Base-by-base conservation (phyloP, 2,113 vertebrate species). In the Podarcis muralis region DNA sequence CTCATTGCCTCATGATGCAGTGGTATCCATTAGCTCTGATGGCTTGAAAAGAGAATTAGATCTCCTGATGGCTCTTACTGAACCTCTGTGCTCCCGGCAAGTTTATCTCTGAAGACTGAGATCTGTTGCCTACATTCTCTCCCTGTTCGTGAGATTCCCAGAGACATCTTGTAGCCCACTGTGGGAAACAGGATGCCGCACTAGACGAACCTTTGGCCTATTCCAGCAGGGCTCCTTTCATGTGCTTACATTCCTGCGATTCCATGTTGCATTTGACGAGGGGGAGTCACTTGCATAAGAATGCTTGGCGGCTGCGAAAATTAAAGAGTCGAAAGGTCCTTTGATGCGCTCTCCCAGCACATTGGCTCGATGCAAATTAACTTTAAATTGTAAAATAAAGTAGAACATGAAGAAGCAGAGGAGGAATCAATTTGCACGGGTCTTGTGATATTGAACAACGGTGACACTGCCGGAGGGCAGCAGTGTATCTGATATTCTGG, bases 401-500 rank as follows among this genome's bases (percentile, higher is more conserved):
- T 57, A 75, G 86, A 37, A 83, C 59, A 76, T 40, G 66, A 71
- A 91, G 69, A 32, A 11, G 30, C 83, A 88, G 59, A 62, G 57
- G 80, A 66, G 0, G 76, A 25, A 57, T 78, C 81, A 81, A 81
- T 84, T 62, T 69, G 66, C 35, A 9, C 9, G 32, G 65, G 65
- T 32, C 66, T 78, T 22, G 71, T 89, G 90, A 78, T 78, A 91
- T 81, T 85, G 84, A 89, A 37, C 84, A 85, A 91, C 88, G 88
- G 88, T 25, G 89, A 82, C 66, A 76, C 89, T 88, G 88, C 93
- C 87, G 20, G 74, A 3, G 87, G 83, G 85, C 75, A 75, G 27
- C 89, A 87, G 86, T 82, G 89, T 77, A 88, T 93, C 77, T 93
- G 88, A 94, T 92, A 86, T 91, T 76, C 87, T 74, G 37, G 88